A percentile compares a stretch with the other conserved stretches of the same genome.
These are phyloP conservation scores for Hecatera dysodea DNA, from an alignment of 2,888 invertebrate species.

Conservation along the genomic window DNA sequence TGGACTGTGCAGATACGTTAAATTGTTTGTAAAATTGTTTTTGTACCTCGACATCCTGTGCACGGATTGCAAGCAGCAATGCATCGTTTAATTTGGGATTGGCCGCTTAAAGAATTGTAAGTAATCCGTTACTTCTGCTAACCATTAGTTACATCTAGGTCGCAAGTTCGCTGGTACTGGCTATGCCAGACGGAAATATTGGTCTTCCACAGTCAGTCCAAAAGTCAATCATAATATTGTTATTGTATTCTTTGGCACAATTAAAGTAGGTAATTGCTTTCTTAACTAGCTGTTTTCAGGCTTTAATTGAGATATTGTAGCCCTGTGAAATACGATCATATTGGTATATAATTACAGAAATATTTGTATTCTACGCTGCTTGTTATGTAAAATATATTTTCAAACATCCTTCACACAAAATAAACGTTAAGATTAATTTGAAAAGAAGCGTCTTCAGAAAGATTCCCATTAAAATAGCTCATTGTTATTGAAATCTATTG, in stretches of 20 bases:
- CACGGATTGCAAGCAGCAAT: slow-evolving; percentile 63
- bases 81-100: slow-evolving; percentile 71
- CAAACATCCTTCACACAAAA: slow-evolving; percentile 24
- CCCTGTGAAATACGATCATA: slow-evolving; percentile 11
- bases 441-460: slow-evolving; percentile 25
- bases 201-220: slow-evolving; percentile 54
- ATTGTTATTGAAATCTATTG: slow-evolving; percentile 47
- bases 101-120: slow-evolving; percentile 72
- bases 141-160: slow-evolving; percentile 44
- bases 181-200: slow-evolving; percentile 55
- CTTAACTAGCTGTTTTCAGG: slow-evolving; percentile 2
- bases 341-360: not conserved
- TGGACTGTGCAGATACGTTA: slow-evolving; percentile 64
- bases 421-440: slow-evolving; percentile 25
- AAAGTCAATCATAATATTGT: slow-evolving; percentile 61
- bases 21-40: slow-evolving; percentile 59
- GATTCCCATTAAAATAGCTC: slow-evolving; percentile 17
- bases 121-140: slow-evolving; percentile 65
- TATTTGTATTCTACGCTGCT: not conserved
- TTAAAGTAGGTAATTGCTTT: slow-evolving; percentile 16
- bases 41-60: slow-evolving; percentile 41
- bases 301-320: slow-evolving; percentile 20
- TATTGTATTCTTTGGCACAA: slow-evolving; percentile 14
- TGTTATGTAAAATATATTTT: slow-evolving; percentile 33
- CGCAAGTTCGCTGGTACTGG: slow-evolving; percentile 33